Conservation (phyloP, 1,140 invertebrate genomes). For the Delia radicum region DNA sequence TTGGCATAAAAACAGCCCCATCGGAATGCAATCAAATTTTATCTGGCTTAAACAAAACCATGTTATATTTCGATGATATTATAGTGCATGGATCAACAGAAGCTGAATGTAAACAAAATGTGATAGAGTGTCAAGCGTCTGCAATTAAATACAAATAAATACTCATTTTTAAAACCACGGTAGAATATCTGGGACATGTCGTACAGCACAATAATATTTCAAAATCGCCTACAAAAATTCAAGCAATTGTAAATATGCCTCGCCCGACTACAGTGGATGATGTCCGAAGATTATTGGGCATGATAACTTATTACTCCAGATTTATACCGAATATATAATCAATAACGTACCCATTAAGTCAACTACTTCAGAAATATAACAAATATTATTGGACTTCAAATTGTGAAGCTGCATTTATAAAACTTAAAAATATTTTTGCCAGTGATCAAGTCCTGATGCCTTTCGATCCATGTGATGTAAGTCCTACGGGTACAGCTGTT, state of each 20-base stretch:
- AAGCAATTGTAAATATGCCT: slow-evolving; percentile 28
- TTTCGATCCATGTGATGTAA: no score
- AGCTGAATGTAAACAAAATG: no score
- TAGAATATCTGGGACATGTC: no score
- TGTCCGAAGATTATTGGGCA: slow-evolving; percentile 25
- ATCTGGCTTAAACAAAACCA: background rate
- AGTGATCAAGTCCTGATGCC: background rate
- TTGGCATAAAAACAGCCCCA: no score
- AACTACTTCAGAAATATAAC: no score
- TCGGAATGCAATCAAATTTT: background rate
- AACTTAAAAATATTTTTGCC: background rate
- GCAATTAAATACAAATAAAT: no score
- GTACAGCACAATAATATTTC: no score
- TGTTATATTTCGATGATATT: slow-evolving; percentile 8
- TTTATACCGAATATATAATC: slow-evolving; percentile 27
- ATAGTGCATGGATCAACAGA: no score
- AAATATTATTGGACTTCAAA: background rate
- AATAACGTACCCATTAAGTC: no score
- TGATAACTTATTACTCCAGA: slow-evolving; percentile 41
- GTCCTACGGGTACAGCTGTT: background rate
- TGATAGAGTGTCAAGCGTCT: no score
- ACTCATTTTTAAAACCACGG: no score
- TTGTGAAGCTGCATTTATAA: background rate
- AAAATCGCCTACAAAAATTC: slow-evolving; percentile 31
- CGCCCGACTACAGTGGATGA: background rate